These are phyloP conservation scores for Piprites chloris DNA, from an alignment of 2,113 vertebrate genomes.

Conservation along the genomic window DNA sequence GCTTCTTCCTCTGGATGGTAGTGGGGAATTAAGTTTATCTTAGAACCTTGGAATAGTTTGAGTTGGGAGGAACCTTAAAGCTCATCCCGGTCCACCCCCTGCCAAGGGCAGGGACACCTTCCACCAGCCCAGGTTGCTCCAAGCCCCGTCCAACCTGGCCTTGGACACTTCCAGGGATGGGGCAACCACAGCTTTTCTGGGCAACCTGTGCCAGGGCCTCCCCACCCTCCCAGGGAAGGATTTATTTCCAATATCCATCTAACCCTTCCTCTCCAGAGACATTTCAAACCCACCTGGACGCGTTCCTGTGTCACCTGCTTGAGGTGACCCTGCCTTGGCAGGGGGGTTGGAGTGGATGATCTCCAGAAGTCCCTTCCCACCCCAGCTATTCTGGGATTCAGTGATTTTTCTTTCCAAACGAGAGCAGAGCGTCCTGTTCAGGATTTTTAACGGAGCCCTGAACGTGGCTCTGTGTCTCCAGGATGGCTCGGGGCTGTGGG, in stretches of 20 bases:
- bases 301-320: not conserved
- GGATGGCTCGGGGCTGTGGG: not conserved
- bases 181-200: not conserved
- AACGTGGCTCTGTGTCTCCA: not conserved
- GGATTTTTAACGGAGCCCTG: not conserved
- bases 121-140: not conserved
- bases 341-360: not conserved
- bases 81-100: not conserved
- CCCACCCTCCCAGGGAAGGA: rapidly evolving
- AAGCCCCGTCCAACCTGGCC: not conserved
- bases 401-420: not conserved
- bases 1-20: not conserved
- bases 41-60: not conserved
- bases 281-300: not conserved
- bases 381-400: not conserved
- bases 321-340: not conserved
- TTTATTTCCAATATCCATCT: not conserved
- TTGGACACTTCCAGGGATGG: not conserved
- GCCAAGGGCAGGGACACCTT: not conserved
- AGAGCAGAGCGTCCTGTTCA: rapidly evolving
- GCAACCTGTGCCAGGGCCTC: not conserved
- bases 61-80: not conserved
- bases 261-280: not conserved
- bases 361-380: not conserved
- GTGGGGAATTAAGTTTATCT: not conserved